These are phyloP conservation scores for Vidua macroura DNA, from an alignment of 2,113 vertebrate genomes.

Conservation along the genomic window DNA sequence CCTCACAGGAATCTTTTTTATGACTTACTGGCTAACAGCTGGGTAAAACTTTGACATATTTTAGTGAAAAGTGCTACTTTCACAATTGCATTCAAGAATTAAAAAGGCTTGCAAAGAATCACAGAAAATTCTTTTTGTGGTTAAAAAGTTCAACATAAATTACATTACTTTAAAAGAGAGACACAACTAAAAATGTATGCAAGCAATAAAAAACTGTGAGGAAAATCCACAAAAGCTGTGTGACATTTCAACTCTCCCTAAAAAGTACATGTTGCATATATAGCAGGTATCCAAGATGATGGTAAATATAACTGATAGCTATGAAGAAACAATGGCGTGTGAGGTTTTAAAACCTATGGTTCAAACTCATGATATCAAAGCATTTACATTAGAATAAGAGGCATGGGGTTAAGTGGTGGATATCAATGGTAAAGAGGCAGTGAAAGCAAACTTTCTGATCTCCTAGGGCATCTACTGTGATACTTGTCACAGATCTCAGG, in stretches of 20 bases:
- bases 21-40: constrained; percentile 1
- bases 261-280: neutral
- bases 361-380: neutral
- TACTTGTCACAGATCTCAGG: neutral
- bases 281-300: neutral
- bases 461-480: neutral
- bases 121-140: neutral
- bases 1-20: constrained; percentile 15
- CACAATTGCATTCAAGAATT: neutral
- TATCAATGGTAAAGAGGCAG: neutral
- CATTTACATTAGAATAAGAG: neutral
- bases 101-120: neutral
- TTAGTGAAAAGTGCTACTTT: neutral
- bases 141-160: neutral
- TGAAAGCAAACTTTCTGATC: neutral
- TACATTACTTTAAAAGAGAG: neutral
- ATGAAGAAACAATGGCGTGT: accelerated
- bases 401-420: neutral
- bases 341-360: neutral
- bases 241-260: neutral
- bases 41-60: neutral
- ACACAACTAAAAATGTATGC: neutral
- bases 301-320: neutral
- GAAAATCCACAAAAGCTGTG: neutral
- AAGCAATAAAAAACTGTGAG: neutral